Conservation (phyloP, 1,140 invertebrate genomes). For the Anastrepha obliqua region DNA sequence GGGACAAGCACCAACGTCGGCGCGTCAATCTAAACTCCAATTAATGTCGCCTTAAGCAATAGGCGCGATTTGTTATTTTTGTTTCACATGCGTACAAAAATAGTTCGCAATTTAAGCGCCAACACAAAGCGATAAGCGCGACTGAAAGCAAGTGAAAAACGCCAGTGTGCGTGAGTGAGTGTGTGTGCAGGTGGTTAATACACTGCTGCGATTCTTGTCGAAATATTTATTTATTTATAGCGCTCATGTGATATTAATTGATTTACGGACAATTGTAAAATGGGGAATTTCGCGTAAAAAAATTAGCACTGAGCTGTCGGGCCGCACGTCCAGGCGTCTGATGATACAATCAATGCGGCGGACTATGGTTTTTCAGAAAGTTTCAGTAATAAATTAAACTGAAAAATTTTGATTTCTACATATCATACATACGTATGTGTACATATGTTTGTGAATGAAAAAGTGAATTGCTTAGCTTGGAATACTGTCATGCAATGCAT, state of each 20-base stretch:
- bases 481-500: too few species aligned
- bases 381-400: too few species aligned
- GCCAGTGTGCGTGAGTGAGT: background rate
- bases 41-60: background rate
- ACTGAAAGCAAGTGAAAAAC: background rate
- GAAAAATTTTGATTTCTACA: too few species aligned
- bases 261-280: slow-evolving; percentile 16
- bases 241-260: slow-evolving; percentile 8
- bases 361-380: background rate
- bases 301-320: background rate
- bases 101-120: background rate
- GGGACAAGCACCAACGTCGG: background rate
- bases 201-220: background rate
- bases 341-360: background rate
- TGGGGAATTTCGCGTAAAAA: background rate
- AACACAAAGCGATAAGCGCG: background rate
- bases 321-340: background rate
- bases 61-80: background rate
- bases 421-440: too few species aligned
- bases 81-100: background rate
- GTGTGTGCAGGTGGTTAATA: background rate
- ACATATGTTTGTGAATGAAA: too few species aligned
- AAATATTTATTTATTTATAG: slow-evolving; percentile 34
- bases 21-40: background rate
- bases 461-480: too few species aligned